A percentile compares a stretch with the other conserved stretches of the same genome.
Conservation (phyloP, 2,797 vertebrate genomes). For the Neosilurus mollespiculum region DNA sequence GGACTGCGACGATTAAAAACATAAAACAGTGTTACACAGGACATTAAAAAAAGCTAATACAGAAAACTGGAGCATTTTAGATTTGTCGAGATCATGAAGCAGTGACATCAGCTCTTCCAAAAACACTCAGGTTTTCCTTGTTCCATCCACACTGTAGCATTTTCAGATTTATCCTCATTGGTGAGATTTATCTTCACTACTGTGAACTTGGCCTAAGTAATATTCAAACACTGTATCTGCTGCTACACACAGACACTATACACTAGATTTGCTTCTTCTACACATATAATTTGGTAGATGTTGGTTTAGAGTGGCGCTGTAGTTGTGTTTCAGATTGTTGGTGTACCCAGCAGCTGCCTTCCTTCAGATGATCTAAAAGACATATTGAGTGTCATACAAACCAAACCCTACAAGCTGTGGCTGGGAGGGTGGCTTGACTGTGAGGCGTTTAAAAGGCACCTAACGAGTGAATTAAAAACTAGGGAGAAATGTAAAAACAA, state of each 20-base stretch:
- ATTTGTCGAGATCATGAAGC: background rate
- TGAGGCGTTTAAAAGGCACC: slow-evolving; percentile 68
- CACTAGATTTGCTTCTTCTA: slow-evolving; percentile 3
- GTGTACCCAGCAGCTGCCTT: background rate
- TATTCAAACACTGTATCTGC: background rate
- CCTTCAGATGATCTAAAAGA: slow-evolving; percentile 2
- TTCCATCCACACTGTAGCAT: background rate
- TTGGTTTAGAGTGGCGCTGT: slow-evolving; percentile 16
- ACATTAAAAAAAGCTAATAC: background rate
- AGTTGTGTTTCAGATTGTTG: background rate
- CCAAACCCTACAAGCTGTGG: background rate
- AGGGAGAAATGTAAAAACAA: background rate
- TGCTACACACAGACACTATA: background rate
- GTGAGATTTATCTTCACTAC: no score
- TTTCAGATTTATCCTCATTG: background rate
- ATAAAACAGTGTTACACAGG: background rate
- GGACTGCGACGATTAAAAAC: background rate
- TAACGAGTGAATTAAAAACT: slow-evolving; percentile 67
- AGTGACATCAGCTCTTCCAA: background rate
- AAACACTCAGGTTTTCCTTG: background rate
- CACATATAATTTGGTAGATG: background rate
- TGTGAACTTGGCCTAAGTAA: background rate
- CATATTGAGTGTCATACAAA: background rate
- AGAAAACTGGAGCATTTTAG: background rate
- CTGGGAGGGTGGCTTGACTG: slow-evolving; percentile 10